Conservation (phyloP, 1,140 invertebrate genomes). For the Drosophila pruinosa region DNA sequence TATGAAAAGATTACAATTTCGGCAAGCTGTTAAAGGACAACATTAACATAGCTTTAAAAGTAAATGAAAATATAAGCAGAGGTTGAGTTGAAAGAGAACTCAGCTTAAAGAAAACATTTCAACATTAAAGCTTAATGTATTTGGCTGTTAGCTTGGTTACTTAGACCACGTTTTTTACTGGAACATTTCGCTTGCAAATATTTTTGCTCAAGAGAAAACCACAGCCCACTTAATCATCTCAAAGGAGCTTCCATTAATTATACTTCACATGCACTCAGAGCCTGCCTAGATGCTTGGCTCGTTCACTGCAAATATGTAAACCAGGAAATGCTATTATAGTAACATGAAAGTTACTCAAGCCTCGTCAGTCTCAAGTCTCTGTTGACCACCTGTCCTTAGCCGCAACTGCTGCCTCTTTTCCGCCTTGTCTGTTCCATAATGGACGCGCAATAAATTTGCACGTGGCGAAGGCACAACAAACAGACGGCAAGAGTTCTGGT, state of each 20-base stretch:
- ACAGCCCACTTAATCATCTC: neutral
- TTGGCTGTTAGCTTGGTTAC: neutral
- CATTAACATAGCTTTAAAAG: neutral
- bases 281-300: neutral
- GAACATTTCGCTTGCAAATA: neutral
- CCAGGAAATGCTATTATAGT: constrained; percentile 42
- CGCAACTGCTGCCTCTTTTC: neutral
- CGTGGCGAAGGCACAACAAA: constrained; percentile 25
- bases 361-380: neutral
- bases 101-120: no score
- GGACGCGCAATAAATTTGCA: constrained; percentile 55
- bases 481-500: neutral
- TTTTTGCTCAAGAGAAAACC: neutral
- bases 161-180: neutral
- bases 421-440: constrained; percentile 32
- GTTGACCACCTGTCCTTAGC: neutral
- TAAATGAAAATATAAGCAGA: no score
- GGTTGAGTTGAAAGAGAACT: no score
- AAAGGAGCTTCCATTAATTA: neutral
- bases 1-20: neutral
- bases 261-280: neutral
- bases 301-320: neutral
- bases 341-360: constrained; percentile 18
- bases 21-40: neutral
- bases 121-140: neutral